Base-by-base conservation (phyloP, 2,113 vertebrate species). In the Paedocypris sp. region DNA sequence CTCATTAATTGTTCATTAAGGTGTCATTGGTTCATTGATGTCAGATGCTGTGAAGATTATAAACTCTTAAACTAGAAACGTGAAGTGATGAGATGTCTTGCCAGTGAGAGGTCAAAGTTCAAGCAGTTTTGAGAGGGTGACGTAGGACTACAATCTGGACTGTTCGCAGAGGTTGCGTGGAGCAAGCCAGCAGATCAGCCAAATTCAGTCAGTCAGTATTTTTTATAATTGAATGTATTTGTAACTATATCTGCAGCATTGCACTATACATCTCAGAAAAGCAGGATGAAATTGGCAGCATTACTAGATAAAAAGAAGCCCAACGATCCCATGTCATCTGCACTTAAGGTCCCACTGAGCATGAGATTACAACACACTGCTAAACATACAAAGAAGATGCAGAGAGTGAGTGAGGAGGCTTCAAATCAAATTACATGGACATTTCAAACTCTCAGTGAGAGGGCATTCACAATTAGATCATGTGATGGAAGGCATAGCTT, bases 381-480 rank as follows among this genome's bases (percentile, higher is more conserved):
- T 69, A 65, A 78, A 75, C 76, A 77, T 62, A 61, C 75, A 72
- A 75, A 73, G 73, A 73, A 65, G 71, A 41, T 78, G 73, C 75
- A 64, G 46, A 65, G 76, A 64, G 71, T 74, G 74, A 42, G 75
- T 76, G 65, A 75, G n/a, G 51, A 61, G 77, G 71, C 81, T 79
- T 79, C 75, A 79, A 83, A 80, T 83, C 82, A 82, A 85, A 86
- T 85, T 82, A 83, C 83, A 83, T 85, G 82, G 79, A 83, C 80
- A 81, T 84, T 86, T 84, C 78, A 82, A 78, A 77, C 75, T 73
- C 80, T 82, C 85, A 84, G 82, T 82, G 75, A 80, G 77, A 73
- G 79, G 80, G 76, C 82, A 83, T 80, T 82, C 75, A 77, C 82
- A 86, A 83, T 85, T 85, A 83, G 83, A 78, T 70, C 74, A 77